Conservation (phyloP, 2,113 vertebrate genomes). For the Leucopsar rothschildi region DNA sequence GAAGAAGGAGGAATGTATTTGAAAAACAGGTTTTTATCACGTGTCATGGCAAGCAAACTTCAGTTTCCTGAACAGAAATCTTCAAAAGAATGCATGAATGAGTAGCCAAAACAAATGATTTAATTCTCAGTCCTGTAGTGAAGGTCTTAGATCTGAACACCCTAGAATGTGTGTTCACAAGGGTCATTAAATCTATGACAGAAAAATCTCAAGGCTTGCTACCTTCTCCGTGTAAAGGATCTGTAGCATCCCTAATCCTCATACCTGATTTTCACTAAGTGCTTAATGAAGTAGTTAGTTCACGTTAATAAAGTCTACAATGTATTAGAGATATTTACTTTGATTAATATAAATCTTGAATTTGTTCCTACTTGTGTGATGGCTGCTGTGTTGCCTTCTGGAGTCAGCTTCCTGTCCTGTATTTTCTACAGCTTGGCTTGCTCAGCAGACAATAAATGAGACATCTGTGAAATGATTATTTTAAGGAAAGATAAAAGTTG, state of each 20-base stretch:
- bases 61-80: neutral
- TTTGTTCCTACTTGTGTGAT: neutral
- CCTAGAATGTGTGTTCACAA: neutral
- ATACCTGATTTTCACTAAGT: neutral
- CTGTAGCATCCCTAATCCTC: neutral
- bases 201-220: neutral
- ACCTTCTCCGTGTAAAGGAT: neutral
- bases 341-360: neutral
- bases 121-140: neutral
- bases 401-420: neutral
- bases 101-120: neutral
- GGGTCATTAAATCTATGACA: neutral
- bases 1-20: neutral
- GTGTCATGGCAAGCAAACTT: neutral
- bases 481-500: neutral
- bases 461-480: neutral
- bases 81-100: neutral
- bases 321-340: neutral
- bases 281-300: neutral
- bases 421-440: neutral
- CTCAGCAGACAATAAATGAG: neutral
- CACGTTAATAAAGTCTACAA: neutral
- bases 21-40: neutral
- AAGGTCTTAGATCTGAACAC: neutral
- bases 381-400: neutral